These are phyloP conservation scores for Pampusana beccarii DNA, from an alignment of 2,113 vertebrate genomes.

Conservation along the genomic window DNA sequence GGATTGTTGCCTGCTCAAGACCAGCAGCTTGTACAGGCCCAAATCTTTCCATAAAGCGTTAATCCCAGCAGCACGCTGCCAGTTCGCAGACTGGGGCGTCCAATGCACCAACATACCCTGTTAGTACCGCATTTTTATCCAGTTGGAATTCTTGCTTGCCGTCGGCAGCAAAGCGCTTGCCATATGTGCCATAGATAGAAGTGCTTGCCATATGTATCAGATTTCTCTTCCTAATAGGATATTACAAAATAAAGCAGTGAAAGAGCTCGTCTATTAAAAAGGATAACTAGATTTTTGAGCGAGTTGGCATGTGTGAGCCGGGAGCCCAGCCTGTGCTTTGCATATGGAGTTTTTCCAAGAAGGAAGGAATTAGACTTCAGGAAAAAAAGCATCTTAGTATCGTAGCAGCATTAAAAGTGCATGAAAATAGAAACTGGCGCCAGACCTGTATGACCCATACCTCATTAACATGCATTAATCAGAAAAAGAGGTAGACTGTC, in stretches of 20 bases:
- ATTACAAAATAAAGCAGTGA: not conserved
- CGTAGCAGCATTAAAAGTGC: not conserved
- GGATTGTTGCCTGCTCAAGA: not conserved
- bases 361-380: not conserved
- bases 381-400: not conserved
- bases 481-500: not conserved
- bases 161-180: not conserved
- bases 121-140: not conserved
- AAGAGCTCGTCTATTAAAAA: not conserved
- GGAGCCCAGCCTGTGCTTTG: not conserved
- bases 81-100: not conserved
- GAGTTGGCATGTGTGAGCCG: not conserved
- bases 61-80: not conserved
- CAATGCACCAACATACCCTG: not conserved
- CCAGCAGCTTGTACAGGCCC: not conserved
- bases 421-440: not conserved
- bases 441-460: not conserved
- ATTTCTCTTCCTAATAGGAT: not conserved
- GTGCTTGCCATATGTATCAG: not conserved
- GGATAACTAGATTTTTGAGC: not conserved
- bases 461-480: not conserved
- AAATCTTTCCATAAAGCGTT: not conserved
- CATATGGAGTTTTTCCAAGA: not conserved
- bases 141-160: not conserved
- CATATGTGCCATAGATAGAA: not conserved